A percentile compares a stretch with the other conserved stretches of the same genome.
Conservation (phyloP, 2,888 invertebrate genomes). For the Micropterix aruncella region DNA sequence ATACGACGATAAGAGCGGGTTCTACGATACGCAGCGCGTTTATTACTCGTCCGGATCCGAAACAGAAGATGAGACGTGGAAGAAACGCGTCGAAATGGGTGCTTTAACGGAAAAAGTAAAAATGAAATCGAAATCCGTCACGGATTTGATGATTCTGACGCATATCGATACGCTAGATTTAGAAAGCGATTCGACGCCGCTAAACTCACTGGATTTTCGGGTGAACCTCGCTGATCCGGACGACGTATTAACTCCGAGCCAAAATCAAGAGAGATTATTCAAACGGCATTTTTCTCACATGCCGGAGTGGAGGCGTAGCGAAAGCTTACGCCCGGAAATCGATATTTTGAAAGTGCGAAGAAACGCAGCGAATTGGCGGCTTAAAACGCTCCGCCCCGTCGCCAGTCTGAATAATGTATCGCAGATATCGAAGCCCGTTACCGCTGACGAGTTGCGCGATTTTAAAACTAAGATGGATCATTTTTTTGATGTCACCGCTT, state of each 20-base stretch:
- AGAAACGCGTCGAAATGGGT: slow-evolving; percentile 40
- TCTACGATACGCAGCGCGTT: slow-evolving; percentile 14
- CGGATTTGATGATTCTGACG: slow-evolving; percentile 51
- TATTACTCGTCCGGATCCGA: slow-evolving; percentile 36
- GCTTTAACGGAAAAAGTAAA: slow-evolving; percentile 46
- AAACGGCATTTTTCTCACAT: slow-evolving; percentile 5
- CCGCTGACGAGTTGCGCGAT: slow-evolving; percentile 6
- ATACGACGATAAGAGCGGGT: slow-evolving; percentile 9
- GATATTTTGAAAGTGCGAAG: slow-evolving; percentile 10
- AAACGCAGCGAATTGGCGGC: slow-evolving; percentile 5
- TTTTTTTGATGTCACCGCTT: slow-evolving; percentile 9
- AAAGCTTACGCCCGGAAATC: slow-evolving; percentile 7
- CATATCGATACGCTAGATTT: slow-evolving; percentile 49
- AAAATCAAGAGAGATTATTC: background rate
- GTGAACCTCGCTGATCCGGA: background rate
- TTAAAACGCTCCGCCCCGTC: slow-evolving; percentile 9
- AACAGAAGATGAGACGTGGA: slow-evolving; percentile 49
- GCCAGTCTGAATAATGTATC: slow-evolving; percentile 7
- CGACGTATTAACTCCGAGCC: background rate
- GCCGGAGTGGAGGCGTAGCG: slow-evolving; percentile 2
- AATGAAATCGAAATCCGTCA: slow-evolving; percentile 50
- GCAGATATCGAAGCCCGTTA: slow-evolving; percentile 3
- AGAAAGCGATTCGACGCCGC: slow-evolving; percentile 27
- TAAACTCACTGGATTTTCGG: slow-evolving; percentile 9
- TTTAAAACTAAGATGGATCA: slow-evolving; percentile 9